Percentiles rank a stretch among this genome's conserved stretches.
phyloP scores from a whole-genome alignment of 2,888 invertebrate genomes.

The Oxycera nigricornis region DNA sequence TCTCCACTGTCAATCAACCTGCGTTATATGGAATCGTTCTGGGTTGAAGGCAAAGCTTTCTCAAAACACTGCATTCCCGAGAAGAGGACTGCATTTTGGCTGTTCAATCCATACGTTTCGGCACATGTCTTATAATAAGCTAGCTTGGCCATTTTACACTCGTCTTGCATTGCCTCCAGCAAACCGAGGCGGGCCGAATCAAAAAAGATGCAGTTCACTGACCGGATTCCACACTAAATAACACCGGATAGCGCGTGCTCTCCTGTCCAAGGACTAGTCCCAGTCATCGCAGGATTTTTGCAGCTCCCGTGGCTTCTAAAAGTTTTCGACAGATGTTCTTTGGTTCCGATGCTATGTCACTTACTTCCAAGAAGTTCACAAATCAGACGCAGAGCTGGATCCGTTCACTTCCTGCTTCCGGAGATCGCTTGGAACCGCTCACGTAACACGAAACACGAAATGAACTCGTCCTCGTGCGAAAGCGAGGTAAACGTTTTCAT shows the following conservation, averaged over 20 bases:
- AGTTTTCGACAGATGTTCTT: neutral
- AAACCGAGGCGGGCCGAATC: slow-evolving; percentile 5
- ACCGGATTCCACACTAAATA: slow-evolving; percentile 18
- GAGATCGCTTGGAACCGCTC: neutral
- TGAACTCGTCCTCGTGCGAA: neutral
- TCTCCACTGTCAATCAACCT: neutral
- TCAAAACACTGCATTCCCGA: neutral
- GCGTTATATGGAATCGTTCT: neutral
- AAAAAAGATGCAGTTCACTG: slow-evolving; percentile 27
- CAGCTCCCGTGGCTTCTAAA: neutral
- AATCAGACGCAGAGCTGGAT: neutral
- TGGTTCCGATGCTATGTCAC: neutral
- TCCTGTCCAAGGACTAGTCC: neutral
- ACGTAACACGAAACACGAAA: slow-evolving; percentile 8
- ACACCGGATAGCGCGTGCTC: slow-evolving; percentile 11
- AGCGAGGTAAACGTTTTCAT: slow-evolving; percentile 6
- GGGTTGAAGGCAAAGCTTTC: neutral
- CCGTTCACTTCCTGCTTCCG: slow-evolving; percentile 21
- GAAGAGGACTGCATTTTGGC: neutral
- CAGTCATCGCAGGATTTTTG: neutral
- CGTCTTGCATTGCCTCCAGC: neutral
- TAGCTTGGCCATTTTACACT: slow-evolving; percentile 5
- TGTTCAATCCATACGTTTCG: neutral
- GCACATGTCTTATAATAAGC: neutral
- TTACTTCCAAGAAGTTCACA: neutral